phyloP scores from a whole-genome alignment of 2,797 vertebrate species.

The Cephalopachus bancanus region DNA sequence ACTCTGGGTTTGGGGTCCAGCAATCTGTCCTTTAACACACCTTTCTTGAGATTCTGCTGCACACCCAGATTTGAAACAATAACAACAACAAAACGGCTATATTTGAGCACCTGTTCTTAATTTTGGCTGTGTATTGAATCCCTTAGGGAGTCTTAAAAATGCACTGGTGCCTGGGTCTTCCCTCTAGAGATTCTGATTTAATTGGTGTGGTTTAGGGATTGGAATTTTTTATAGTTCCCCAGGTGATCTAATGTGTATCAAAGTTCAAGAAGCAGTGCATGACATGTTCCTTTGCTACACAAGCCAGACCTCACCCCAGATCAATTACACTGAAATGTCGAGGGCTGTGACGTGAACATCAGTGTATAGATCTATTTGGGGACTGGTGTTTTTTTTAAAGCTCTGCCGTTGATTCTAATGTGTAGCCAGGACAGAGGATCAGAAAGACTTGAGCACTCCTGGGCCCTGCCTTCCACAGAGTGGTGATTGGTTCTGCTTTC shows the following conservation, averaged over 20 bases:
- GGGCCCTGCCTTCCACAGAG: not conserved
- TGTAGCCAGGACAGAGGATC: not conserved
- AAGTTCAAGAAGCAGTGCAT: not conserved
- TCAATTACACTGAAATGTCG: not conserved
- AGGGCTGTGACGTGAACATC: not conserved
- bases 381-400: not conserved
- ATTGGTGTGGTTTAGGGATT: not conserved
- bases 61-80: not conserved
- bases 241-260: not conserved
- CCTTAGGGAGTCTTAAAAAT: not conserved
- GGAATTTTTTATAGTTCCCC: not conserved
- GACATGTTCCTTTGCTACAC: not conserved
- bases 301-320: not conserved
- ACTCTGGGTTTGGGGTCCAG: not conserved
- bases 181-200: slow-evolving; percentile 25
- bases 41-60: not conserved
- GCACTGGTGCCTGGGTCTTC: not conserved
- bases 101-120: not conserved
- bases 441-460: not conserved
- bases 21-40: not conserved
- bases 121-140: slow-evolving; percentile 50
- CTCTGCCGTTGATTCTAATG: slow-evolving; percentile 29
- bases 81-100: not conserved
- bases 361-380: not conserved
- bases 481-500: not conserved